Percentiles rank a stretch among this genome's conserved stretches.
phyloP scores from a whole-genome alignment of 2,888 invertebrate species.

The Drosophila kanekoi region DNA sequence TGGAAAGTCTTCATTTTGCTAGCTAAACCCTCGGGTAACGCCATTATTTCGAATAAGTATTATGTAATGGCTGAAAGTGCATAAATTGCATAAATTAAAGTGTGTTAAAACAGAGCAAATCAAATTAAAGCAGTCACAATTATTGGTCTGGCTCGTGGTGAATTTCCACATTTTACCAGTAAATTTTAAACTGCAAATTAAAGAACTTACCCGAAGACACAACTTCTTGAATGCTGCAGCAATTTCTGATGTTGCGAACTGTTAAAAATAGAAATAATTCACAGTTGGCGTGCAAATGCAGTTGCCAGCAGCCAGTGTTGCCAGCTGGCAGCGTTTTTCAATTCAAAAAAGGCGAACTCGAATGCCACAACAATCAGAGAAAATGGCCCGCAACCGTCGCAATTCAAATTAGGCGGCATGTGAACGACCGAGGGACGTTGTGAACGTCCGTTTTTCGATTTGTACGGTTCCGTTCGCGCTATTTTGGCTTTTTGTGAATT shows the following conservation, averaged over 20 bases:
- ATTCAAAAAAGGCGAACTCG: background rate
- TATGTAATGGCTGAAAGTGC: conserved; percentile 70
- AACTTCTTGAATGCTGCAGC: conserved; percentile 31
- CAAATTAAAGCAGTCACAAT: background rate
- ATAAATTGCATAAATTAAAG: background rate
- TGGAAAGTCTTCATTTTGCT: conserved; percentile 84
- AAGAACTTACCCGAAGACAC: conserved; percentile 34
- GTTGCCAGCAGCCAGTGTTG: conserved; percentile 28
- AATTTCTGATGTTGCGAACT: conserved; percentile 39
- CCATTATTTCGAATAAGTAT: conserved; percentile 72
- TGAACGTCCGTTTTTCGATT: conserved; percentile 67
- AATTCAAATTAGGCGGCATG: conserved; percentile 54
- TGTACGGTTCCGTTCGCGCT: conserved; percentile 76
- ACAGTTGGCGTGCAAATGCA: too few relatives aligned
- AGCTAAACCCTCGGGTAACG: conserved; percentile 82
- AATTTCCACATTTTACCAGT: too few relatives aligned
- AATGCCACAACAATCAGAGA: background rate
- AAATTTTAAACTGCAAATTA: background rate
- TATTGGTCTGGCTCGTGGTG: too few relatives aligned
- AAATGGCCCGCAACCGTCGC: conserved; percentile 9
- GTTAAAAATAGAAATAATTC: conserved; percentile 64
- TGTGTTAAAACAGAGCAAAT: too few relatives aligned
- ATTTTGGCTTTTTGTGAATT: conserved; percentile 81
- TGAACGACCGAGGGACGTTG: conserved; percentile 57
- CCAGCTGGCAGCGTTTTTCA: conserved; percentile 18